Evolutionary conservation across 2,888 invertebrate species (phyloP).

Genomic region (Machimus atricapillus): DNA sequence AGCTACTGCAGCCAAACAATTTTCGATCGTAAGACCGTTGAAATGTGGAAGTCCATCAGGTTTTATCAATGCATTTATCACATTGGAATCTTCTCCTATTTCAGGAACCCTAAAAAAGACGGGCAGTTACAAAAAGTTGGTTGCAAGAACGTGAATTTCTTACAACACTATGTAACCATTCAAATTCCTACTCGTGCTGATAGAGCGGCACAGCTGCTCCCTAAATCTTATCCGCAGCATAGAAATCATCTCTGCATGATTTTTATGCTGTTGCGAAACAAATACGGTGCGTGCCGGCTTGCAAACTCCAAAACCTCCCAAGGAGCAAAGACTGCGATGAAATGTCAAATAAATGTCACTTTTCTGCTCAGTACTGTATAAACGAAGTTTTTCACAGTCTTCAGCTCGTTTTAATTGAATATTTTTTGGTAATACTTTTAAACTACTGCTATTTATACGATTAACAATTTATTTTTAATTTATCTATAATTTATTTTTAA

Average conservation of each 20-base stretch:
- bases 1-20: conserved; percentile 84
- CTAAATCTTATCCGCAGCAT: neutral
- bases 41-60: conserved; percentile 79
- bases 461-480: neutral
- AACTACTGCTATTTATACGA: neutral
- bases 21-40: conserved; percentile 79
- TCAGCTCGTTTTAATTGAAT: neutral
- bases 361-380: neutral
- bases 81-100: conserved; percentile 81
- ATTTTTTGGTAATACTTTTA: neutral
- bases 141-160: neutral
- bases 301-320: neutral
- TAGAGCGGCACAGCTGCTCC: neutral
- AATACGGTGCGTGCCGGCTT: neutral
- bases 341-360: neutral
- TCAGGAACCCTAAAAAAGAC: conserved; percentile 73
- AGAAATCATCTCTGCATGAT: neutral
- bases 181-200: neutral
- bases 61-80: conserved; percentile 77
- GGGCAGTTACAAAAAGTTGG: neutral
- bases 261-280: neutral
- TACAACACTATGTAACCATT: conserved; percentile 45
- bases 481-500: neutral
- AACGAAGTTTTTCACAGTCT: neutral
- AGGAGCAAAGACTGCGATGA: neutral